Conservation (phyloP, 2,113 vertebrate species). For the Lepus americanus region DNA sequence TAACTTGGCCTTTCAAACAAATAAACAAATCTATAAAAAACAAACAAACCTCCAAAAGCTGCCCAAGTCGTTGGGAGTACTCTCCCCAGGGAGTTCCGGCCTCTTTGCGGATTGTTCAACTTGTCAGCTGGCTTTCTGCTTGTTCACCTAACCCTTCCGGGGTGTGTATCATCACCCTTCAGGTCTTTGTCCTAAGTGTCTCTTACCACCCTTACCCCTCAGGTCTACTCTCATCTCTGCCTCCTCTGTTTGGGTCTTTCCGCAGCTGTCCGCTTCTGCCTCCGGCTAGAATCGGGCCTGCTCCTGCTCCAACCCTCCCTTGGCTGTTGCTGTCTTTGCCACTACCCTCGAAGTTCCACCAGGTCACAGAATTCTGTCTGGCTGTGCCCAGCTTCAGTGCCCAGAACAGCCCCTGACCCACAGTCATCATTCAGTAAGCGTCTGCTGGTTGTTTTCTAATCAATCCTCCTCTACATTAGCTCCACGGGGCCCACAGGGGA, state of each 20-base stretch:
- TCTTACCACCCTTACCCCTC: no score
- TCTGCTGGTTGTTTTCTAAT: background rate
- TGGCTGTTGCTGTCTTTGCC: background rate
- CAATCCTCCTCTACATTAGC: background rate
- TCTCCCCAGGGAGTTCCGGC: background rate
- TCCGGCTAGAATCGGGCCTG: background rate
- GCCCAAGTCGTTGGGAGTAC: no score
- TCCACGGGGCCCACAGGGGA: background rate
- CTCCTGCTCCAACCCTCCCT: background rate
- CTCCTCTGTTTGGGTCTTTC: background rate
- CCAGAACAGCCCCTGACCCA: background rate
- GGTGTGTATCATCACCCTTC: background rate
- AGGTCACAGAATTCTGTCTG: background rate
- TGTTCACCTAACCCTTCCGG: background rate
- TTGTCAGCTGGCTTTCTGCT: background rate
- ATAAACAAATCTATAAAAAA: no score
- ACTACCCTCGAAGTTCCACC: background rate
- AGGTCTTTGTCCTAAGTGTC: background rate
- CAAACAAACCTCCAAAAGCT: no score
- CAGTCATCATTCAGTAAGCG: background rate
- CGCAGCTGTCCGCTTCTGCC: background rate
- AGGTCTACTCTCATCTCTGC: background rate
- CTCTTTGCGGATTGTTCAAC: background rate
- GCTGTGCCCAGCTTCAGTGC: background rate
- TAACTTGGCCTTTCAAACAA: background rate